Base-by-base conservation (phyloP, 2,888 invertebrate species). In the Xanthorhoe spadicearia region DNA sequence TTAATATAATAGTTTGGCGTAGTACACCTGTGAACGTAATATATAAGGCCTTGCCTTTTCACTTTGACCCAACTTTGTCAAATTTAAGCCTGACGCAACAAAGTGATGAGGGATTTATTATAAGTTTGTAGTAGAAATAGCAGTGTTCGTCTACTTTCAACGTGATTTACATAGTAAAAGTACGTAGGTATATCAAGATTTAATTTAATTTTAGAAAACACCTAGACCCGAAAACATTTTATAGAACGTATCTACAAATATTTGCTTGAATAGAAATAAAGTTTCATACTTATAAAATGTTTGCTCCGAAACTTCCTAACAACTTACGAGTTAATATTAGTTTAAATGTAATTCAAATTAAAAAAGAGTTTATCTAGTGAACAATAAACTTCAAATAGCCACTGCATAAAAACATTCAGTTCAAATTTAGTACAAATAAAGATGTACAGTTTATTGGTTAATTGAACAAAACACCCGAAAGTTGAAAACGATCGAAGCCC, bases 41-140 rank as follows among this genome's bases (percentile, higher is more conserved):
- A 81, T 73, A 74, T 64, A 53, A 78, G 79, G 75, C 76, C 75
- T 77, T 75, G 73, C 80, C 81, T 82, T 81, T 83, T 75, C 80
- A 76, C 79, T 77, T 74, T 75, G 72, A 72, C 72, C 70, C 71
- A 79, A 79, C 79, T 79, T 77, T 68, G 74, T 64, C 69, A 61
- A 60, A 60, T 72, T 74, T 71, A 52, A 71, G 78, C 53, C 46
- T 10, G 43, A 58, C 57, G 57, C 77, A 76, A 81, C 81, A 81
- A 77, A 81, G 65, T 80, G 74, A 58, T 69, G 55, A 43, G 38
- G 38, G 38, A 32, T 32, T 66, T 63, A 70, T 48, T 48, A 13
- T 43, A 43, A 32, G 32, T 32, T 32, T 7, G 32, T 32, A 32
- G 7, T 32, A 32, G 8, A 32, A 32, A 32, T 32, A 32, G 32